Conservation (phyloP, 1,140 invertebrate species). For the Euschistus heros region DNA sequence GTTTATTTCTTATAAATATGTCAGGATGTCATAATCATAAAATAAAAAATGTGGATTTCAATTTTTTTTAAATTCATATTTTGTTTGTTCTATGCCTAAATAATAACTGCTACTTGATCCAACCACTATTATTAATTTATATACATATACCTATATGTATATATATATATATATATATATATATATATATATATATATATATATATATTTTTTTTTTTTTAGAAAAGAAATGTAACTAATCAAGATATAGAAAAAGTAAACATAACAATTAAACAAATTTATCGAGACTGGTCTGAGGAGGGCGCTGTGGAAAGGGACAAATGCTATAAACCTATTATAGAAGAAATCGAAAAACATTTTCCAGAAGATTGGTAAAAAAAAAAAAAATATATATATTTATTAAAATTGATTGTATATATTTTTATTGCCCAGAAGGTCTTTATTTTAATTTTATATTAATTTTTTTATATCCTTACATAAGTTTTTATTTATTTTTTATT, state of each 20-base stretch:
- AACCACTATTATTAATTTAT: slow-evolving; percentile 9
- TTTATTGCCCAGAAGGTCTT: background rate
- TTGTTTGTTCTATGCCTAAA: no score
- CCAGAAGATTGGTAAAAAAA: slow-evolving; percentile 38
- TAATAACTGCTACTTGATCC: slow-evolving; percentile 6
- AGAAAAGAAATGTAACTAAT: slow-evolving; percentile 31
- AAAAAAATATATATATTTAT: background rate
- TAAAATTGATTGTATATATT: background rate
- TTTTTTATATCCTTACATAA: background rate
- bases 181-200: slow-evolving; percentile 8
- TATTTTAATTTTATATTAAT: background rate
- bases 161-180: background rate
- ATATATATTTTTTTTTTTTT: slow-evolving; percentile 20
- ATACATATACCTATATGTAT: background rate
- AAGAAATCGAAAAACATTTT: slow-evolving; percentile 67
- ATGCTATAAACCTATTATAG: slow-evolving; percentile 85
- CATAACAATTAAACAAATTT: slow-evolving; percentile 87
- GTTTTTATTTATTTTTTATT: slow-evolving; percentile 26
- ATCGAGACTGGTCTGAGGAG: slow-evolving; percentile 85
- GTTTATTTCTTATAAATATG: no score
- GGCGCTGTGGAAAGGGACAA: slow-evolving; percentile 71
- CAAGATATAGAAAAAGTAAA: slow-evolving; percentile 76
- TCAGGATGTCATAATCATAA: no score
- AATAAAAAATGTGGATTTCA: no score
- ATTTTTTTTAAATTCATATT: no score